phyloP scores from a whole-genome alignment of 2,797 vertebrate species.

The Nyctalus aviator region DNA sequence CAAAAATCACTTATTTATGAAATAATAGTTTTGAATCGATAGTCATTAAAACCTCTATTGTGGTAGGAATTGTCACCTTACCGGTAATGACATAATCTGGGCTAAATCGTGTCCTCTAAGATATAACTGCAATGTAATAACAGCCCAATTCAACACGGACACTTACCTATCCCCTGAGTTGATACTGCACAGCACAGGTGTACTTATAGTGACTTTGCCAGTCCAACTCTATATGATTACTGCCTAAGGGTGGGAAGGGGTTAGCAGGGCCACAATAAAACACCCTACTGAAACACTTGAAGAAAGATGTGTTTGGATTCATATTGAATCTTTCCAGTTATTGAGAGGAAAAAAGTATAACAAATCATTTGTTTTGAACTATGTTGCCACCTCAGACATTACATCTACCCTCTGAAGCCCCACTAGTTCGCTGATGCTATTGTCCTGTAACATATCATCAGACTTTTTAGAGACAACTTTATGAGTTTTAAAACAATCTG shows the following conservation, averaged over 20 bases:
- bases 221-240: neutral
- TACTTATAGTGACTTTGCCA: neutral
- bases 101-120: neutral
- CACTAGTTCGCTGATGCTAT: neutral
- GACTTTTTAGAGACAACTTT: neutral
- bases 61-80: constrained; percentile 17
- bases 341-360: neutral
- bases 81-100: neutral
- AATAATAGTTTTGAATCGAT: constrained; percentile 37
- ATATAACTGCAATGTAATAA: neutral
- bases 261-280: constrained; percentile 27
- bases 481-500: neutral
- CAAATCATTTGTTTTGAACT: neutral
- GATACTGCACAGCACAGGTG: neutral
- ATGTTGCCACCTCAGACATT: neutral
- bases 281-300: neutral
- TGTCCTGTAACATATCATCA: neutral
- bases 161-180: neutral
- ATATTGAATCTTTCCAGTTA: neutral
- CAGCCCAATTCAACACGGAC: neutral
- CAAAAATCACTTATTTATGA: constrained; percentile 50
- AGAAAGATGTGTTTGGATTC: constrained; percentile 13
- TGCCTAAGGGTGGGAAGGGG: neutral
- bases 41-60: constrained; percentile 20
- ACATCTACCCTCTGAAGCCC: neutral